Conservation (phyloP, 1,140 invertebrate species). For the Dermatophagoides farinae region DNA sequence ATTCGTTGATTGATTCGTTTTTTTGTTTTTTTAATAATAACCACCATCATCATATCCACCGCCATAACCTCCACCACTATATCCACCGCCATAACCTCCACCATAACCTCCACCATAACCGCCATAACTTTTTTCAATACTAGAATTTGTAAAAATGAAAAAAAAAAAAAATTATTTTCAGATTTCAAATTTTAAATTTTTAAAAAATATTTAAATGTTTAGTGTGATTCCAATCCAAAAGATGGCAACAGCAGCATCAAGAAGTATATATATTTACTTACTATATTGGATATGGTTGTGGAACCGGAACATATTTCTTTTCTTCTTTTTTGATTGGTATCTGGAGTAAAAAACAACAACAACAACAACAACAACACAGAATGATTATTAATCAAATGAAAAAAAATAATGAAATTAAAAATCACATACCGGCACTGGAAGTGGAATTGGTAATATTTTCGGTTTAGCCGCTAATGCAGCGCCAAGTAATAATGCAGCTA, state of each 20-base stretch:
- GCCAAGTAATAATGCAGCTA: not conserved
- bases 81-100: not conserved
- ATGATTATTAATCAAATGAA: not conserved
- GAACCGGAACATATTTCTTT: not conserved
- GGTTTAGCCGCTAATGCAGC: not conserved
- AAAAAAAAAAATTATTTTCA: too few relatives aligned
- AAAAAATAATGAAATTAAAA: not conserved
- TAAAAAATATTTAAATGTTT: not conserved
- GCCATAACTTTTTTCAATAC: not conserved
- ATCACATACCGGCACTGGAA: not conserved
- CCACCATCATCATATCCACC: too few relatives aligned
- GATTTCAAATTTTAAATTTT: too few relatives aligned
- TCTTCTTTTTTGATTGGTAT: not conserved
- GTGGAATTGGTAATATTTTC: slow-evolving; percentile 1
- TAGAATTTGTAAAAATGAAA: too few relatives aligned
- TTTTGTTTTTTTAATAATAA: too few relatives aligned
- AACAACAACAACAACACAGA: not conserved
- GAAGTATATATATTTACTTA: not conserved
- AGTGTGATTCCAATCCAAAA: not conserved
- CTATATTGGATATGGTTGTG: not conserved
- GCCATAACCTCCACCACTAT: not conserved
- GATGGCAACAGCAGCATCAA: not conserved
- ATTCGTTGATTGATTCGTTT: too few relatives aligned
- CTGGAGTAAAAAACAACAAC: not conserved
- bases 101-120: not conserved